Conservation (phyloP, 2,113 vertebrate species). For the Tachycineta bicolor region DNA sequence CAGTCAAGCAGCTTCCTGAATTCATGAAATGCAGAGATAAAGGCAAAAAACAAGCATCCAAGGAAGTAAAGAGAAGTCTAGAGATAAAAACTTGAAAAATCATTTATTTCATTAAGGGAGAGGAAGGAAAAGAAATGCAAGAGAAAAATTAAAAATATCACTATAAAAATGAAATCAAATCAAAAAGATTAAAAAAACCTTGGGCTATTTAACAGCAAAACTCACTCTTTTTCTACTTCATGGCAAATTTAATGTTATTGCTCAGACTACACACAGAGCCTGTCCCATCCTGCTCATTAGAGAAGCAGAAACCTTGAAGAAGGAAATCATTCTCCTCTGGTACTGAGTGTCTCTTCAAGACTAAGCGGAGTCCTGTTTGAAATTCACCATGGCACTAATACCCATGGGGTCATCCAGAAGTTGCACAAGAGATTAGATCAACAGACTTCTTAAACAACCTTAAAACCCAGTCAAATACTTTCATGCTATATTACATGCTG, state of each 20-base stretch:
- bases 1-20: background rate
- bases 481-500: background rate
- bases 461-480: background rate
- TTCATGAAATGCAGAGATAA: background rate
- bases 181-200: fast-evolving
- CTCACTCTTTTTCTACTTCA: background rate
- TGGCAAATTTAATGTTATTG: background rate
- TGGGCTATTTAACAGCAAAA: background rate
- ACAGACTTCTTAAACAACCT: background rate
- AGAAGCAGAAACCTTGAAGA: background rate
- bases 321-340: background rate
- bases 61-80: background rate
- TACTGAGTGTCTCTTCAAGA: background rate
- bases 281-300: background rate
- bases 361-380: background rate
- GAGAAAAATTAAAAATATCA: background rate
- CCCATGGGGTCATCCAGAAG: background rate
- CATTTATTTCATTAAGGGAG: background rate
- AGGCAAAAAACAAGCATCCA: background rate
- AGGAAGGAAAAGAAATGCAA: background rate
- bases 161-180: background rate
- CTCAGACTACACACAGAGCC: background rate
- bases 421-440: background rate
- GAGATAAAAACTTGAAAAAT: background rate
- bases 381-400: background rate